A percentile compares a stretch with the other conserved stretches of the same genome.
These are phyloP conservation scores for Entosphenus tridentatus DNA, from an alignment of 2,113 vertebrate species.

Conservation along the genomic window DNA sequence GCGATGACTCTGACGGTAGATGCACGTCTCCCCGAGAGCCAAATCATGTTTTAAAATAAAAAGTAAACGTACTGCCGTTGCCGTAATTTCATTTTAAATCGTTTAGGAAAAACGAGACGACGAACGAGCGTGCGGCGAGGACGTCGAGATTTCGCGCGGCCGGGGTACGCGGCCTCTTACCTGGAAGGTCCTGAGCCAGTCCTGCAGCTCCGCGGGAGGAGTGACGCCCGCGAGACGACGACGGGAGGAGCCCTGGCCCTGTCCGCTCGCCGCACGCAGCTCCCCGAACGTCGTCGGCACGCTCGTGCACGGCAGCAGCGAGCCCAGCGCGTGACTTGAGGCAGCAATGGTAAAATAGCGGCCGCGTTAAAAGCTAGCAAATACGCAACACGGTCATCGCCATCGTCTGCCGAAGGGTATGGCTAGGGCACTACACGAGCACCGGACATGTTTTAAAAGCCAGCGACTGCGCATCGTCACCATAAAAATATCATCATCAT, in stretches of 20 bases:
- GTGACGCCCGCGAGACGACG: constrained; percentile 83
- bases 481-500: not conserved
- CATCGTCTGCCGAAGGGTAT: too few species aligned
- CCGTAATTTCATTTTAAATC: too few species aligned
- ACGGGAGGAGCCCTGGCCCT: constrained; percentile 48
- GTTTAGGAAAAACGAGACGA: too few species aligned
- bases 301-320: constrained; percentile 77
- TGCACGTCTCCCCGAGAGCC: too few species aligned
- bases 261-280: constrained; percentile 78
- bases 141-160: too few species aligned
- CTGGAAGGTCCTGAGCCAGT: constrained; percentile 99
- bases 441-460: fast-evolving
- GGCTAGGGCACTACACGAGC: fast-evolving
- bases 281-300: constrained; percentile 94
- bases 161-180: constrained; percentile 17
- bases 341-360: not conserved
- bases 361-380: fast-evolving
- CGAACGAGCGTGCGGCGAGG: too few species aligned
- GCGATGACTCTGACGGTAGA: too few species aligned
- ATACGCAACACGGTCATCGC: too few species aligned
- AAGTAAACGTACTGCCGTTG: too few species aligned
- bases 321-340: not conserved
- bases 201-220: constrained; percentile 78
- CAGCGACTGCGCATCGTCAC: fast-evolving
- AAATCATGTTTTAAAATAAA: too few species aligned